Evolutionary conservation across 2,888 invertebrate genomes (phyloP), one percentile per base, ranked within the genome.

Genomic region (Meta bourneti): DNA sequence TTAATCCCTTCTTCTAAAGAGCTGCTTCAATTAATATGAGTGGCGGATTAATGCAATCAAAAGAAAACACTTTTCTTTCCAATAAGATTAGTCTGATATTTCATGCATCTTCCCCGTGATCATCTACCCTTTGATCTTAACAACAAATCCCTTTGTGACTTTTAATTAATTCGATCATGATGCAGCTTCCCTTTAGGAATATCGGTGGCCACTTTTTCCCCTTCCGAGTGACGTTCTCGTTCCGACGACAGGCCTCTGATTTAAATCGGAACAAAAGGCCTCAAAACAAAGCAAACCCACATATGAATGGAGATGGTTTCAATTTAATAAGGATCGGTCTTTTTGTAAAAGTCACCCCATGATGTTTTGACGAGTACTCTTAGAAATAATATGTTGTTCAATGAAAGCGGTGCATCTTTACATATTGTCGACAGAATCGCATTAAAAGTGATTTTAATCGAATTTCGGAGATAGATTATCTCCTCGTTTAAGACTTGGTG

Each of bases 211-310:
- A 9, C n/a, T 72, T 20, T 72, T 19, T 19, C 19, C 72, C 11
- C 20, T 79, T 79, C 16, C 20, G 61, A 34, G 54, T 19, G 79
- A 51, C 52, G 52, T 51, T 52, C 51, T 77, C 19, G 51, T 52
- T 77, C 51, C 77, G 49, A n/a, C 16, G 77, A 77, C 49, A 52
- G 51, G 51, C 49, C 51, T n/a, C 51, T 49, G 52, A 77, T 51
- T 52, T 77, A 77, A 77, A 51, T 77, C 52, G 51, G 77, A 51
- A 77, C 77, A 77, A 77, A 77, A 77, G 77, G 77, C 49, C 19
- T 77, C 77, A 77, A 77, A 49, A 77, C 49, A 77, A 77, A 52
- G 77, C 51, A 34, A 51, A 77, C 77, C 49, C n/a, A 19, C 51
- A n/a, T 77, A 77, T 52, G 19, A 77, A 77, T 19, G 77, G 77